phyloP scores from a whole-genome alignment of 2,888 invertebrate species.

The Acleris emargana region DNA sequence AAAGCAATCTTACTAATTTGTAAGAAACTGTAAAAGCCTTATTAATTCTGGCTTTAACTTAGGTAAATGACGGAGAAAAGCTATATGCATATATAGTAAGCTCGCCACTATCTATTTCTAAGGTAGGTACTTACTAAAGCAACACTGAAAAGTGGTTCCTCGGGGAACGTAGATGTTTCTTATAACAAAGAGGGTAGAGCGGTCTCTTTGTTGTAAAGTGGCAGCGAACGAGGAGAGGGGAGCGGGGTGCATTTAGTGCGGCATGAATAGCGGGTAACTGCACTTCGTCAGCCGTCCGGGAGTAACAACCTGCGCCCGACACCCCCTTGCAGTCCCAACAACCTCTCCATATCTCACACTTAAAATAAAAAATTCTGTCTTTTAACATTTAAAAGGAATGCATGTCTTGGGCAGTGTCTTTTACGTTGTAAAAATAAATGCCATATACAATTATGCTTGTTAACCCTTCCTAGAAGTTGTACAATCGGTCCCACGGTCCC shows the following conservation, averaged over 20 bases:
- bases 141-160: constrained; percentile 71
- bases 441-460: constrained; percentile 35
- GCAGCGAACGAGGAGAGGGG: constrained; percentile 58
- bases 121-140: constrained; percentile 60
- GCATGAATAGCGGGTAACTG: constrained; percentile 79
- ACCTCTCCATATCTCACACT: constrained; percentile 13
- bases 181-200: constrained; percentile 80
- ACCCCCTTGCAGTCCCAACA: constrained; percentile 46
- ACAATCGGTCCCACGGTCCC: constrained; percentile 41
- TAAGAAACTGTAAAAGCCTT: constrained; percentile 16
- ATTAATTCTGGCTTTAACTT: not conserved
- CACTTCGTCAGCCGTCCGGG: constrained; percentile 80
- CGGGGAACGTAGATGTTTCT: constrained; percentile 72
- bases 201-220: constrained; percentile 82
- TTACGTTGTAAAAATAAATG: constrained; percentile 12
- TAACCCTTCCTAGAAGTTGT: constrained; percentile 39
- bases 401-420: not conserved
- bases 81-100: constrained; percentile 24
- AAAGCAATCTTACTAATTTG: not conserved
- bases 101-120: constrained; percentile 57
- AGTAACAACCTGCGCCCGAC: constrained; percentile 73
- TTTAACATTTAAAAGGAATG: not conserved
- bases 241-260: constrained; percentile 72
- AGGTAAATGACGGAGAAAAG: constrained; percentile 23
- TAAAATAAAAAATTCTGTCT: not conserved